Base-by-base conservation (phyloP, 2,888 invertebrate species). In the Epinotia bilunana region DNA sequence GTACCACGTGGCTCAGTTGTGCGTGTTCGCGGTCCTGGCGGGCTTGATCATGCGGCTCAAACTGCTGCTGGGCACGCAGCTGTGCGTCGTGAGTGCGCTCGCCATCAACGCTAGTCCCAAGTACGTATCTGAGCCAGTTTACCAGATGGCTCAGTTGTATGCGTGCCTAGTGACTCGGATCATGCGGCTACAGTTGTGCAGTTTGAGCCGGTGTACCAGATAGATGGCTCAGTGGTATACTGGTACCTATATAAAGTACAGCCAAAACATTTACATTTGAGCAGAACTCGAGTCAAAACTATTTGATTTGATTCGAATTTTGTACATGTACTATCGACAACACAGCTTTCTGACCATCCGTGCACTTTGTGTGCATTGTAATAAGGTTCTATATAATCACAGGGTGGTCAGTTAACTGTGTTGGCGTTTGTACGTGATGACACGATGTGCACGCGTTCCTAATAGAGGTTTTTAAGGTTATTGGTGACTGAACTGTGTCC, bases 401-500 rank as follows among this genome's bases (percentile, higher is more conserved):
- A 28, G 23, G 23, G 3, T 3, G 23, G 23, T 28, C 3, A 28
- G 3, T 3, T 28, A 28, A 28, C 23, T 28, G 23, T 2, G 23
- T 28, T 28, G 23, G 23, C 23, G 23, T 28, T 28, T 28, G 23
- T 28, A 28, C 23, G 2, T 28, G 23, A 28, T 28, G 23, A 28
- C 23, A 28, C 1, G 3, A 28, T 28, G 23, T 28, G 23, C 23
- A 2, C 23, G 23, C 23, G 1, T 23, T 23, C 23, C 23, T 23
- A 23, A 23, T 23, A 23, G 23, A n/a, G n/a, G n/a, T n/a, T n/a
- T n/a, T n/a, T n/a, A n/a, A n/a, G n/a, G 70, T 95, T 98, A 80
- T 95, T 97, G 87, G 96, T 96, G 0, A 97, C 97, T 0, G 97
- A 97, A 80, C 88, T 98, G 82, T 97, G 97, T 85, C 94, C 98